phyloP scores from a whole-genome alignment of 1,140 invertebrate genomes.

The Muscidifurax raptorellus region DNA sequence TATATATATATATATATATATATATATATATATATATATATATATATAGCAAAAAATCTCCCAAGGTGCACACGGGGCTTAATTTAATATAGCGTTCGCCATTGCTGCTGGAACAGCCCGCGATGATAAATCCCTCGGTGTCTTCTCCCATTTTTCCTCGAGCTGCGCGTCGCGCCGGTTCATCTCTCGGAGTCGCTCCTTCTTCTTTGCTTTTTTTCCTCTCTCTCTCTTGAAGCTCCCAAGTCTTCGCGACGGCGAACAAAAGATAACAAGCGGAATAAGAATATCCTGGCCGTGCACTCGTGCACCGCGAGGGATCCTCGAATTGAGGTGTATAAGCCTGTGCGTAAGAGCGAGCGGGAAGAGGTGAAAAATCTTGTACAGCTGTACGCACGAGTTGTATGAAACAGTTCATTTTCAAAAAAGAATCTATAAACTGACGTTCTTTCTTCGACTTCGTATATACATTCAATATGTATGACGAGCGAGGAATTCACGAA shows the following conservation, averaged over 20 bases:
- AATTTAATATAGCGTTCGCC: slow-evolving; percentile 63
- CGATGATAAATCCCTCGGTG: slow-evolving; percentile 61
- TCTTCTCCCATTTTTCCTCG: slow-evolving; percentile 47
- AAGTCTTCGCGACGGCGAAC: slow-evolving; percentile 49
- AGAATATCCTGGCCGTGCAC: slow-evolving; percentile 56
- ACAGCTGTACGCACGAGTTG: no score
- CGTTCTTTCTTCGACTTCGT: no score
- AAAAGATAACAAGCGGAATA: slow-evolving; percentile 63
- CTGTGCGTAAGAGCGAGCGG: background rate
- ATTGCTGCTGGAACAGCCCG: slow-evolving; percentile 35
- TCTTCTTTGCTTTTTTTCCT: background rate
- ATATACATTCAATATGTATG: no score
- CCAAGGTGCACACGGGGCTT: slow-evolving; percentile 58
- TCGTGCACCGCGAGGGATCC: slow-evolving; percentile 15
- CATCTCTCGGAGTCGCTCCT: background rate
- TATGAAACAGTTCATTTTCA: no score
- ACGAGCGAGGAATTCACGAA: no score
- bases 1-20: no score
- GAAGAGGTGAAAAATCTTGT: no score
- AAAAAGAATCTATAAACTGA: no score
- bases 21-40: no score
- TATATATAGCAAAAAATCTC: slow-evolving; percentile 62
- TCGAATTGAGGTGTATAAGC: slow-evolving; percentile 39
- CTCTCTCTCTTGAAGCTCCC: background rate
- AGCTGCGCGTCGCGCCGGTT: background rate